Evolutionary conservation across 2,113 vertebrate species (phyloP).

Genomic region (Propithecus coquereli): DNA sequence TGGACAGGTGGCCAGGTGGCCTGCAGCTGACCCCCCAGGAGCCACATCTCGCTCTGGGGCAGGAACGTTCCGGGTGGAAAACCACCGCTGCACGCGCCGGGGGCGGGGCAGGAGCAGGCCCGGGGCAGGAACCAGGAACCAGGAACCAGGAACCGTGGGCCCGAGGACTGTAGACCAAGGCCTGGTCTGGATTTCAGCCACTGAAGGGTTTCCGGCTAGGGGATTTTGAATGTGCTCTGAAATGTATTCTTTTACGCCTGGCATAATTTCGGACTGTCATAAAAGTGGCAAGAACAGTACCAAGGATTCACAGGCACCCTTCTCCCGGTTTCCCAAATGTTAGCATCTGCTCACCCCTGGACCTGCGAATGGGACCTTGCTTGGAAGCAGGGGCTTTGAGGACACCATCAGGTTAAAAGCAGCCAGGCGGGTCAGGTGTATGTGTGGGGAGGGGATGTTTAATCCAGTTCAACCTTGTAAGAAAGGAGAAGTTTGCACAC

Average conservation of each 20-base stretch:
- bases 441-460: too few relatives aligned
- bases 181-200: not conserved
- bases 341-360: too few relatives aligned
- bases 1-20: not conserved
- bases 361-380: too few relatives aligned
- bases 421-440: too few relatives aligned
- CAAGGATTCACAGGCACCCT: not conserved
- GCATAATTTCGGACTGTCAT: not conserved
- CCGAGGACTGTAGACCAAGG: not conserved
- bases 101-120: not conserved
- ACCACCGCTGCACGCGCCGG: accelerated
- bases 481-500: not conserved
- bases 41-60: not conserved
- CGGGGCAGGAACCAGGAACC: not conserved
- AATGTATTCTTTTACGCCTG: not conserved
- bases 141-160: too few relatives aligned
- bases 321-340: not conserved
- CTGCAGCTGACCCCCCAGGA: not conserved
- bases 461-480: not conserved
- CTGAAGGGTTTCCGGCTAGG: not conserved
- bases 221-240: not conserved
- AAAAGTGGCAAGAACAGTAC: not conserved
- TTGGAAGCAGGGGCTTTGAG: too few relatives aligned
- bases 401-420: too few relatives aligned
- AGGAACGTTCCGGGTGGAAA: not conserved